Percentiles rank a stretch among this genome's conserved stretches.
Evolutionary conservation across 1,140 invertebrate genomes (phyloP).

Genomic region (Hermetia illucens): DNA sequence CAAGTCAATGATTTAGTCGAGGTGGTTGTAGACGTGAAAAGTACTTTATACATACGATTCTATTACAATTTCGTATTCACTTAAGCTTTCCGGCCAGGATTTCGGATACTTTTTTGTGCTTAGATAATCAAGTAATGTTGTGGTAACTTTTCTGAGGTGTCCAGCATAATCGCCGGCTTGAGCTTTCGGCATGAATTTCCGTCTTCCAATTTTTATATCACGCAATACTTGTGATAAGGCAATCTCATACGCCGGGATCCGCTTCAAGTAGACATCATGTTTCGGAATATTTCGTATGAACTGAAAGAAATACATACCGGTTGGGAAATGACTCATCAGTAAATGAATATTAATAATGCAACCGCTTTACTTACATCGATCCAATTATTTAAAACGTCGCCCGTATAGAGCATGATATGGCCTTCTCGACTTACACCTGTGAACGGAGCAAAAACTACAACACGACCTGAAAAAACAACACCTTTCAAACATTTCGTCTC

Average conservation of each 20-base stretch:
- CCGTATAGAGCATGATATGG: constrained; percentile 74
- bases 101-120: constrained; percentile 50
- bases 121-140: constrained; percentile 65
- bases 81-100: constrained; percentile 52
- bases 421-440: constrained; percentile 80
- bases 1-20: constrained; percentile 12
- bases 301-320: no score
- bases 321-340: constrained; percentile 1
- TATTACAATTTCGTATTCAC: constrained; percentile 72
- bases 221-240: constrained; percentile 64
- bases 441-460: constrained; percentile 70
- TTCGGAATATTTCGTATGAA: constrained; percentile 68
- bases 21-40: constrained; percentile 3
- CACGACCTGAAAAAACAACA: constrained; percentile 37
- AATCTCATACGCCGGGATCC: constrained; percentile 70
- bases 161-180: constrained; percentile 69
- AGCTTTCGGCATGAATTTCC: constrained; percentile 82
- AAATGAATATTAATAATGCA: neutral
- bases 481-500: neutral
- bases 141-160: constrained; percentile 66
- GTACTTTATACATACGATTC: constrained; percentile 54
- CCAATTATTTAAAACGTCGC: constrained; percentile 84
- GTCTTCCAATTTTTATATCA: constrained; percentile 68
- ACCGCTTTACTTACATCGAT: constrained; percentile 69
- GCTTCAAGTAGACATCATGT: constrained; percentile 53